Evolutionary conservation across 2,888 invertebrate species (phyloP).

Genomic region (Eupithecia abbreviata): DNA sequence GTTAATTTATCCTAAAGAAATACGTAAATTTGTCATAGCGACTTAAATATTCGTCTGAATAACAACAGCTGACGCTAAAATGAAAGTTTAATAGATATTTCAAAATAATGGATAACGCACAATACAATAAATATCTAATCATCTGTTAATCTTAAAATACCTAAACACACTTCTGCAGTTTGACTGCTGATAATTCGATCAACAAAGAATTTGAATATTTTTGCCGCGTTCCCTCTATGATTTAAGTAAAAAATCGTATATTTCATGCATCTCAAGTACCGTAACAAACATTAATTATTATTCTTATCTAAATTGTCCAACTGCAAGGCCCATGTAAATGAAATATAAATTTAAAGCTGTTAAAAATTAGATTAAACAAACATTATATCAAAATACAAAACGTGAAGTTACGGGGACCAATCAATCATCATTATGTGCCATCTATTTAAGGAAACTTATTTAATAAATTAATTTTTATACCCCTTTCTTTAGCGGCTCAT

Average conservation of each 20-base stretch:
- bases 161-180: conserved; percentile 26
- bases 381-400: conserved; percentile 37
- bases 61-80: conserved; percentile 36
- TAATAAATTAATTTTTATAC: conserved; percentile 35
- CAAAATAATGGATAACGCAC: conserved; percentile 33
- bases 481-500: conserved; percentile 23
- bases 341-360: conserved; percentile 1
- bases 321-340: background rate
- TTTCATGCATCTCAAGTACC: conserved; percentile 6
- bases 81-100: conserved; percentile 6
- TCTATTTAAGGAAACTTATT: conserved; percentile 59
- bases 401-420: conserved; percentile 73
- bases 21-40: conserved; percentile 49
- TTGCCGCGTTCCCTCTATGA: background rate
- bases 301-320: background rate
- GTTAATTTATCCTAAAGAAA: conserved; percentile 56
- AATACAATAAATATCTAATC: conserved; percentile 24
- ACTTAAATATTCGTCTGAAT: conserved; percentile 40
- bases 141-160: background rate
- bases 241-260: background rate
- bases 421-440: conserved; percentile 68
- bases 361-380: conserved; percentile 12
- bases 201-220: background rate
- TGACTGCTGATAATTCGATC: conserved; percentile 25
- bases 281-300: conserved; percentile 10